These are phyloP conservation scores for Drosophila merina DNA, from an alignment of 2,888 invertebrate species.

Conservation along the genomic window DNA sequence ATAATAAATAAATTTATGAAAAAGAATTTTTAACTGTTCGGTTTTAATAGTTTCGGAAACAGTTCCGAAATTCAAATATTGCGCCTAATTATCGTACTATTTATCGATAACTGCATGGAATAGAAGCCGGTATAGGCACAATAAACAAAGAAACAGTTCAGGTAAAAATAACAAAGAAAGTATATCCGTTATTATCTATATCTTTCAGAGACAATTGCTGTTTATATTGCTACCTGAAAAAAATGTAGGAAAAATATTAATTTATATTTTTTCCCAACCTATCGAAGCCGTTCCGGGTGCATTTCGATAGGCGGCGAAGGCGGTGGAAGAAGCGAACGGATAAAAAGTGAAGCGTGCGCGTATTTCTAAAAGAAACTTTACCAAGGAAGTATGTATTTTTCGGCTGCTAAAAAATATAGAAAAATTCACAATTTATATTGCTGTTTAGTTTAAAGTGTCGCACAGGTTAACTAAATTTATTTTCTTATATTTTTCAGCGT, in stretches of 20 bases:
- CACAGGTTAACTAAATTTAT: background rate
- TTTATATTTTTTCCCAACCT: background rate
- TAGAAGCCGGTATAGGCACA: constrained; percentile 1
- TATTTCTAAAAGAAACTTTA: constrained; percentile 11
- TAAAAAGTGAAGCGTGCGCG: constrained; percentile 21
- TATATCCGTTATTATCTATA: too few species aligned
- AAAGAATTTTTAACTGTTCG: background rate
- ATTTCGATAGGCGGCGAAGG: constrained; percentile 10
- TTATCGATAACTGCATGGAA: background rate
- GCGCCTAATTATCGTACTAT: background rate
- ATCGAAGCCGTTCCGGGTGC: background rate
- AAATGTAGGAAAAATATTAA: background rate
- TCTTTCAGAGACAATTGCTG: too few species aligned
- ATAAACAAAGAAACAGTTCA: background rate
- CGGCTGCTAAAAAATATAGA: background rate
- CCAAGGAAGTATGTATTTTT: background rate
- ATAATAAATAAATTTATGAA: background rate
- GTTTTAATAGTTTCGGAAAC: background rate
- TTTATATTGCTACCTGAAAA: background rate
- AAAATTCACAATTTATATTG: background rate
- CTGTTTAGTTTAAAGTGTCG: background rate
- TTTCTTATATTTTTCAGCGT: constrained; percentile 18
- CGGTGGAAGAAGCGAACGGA: constrained; percentile 6
- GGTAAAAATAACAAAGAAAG: background rate
- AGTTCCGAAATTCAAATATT: background rate